Conservation (phyloP, 2,113 vertebrate species). For the Euleptes europaea region DNA sequence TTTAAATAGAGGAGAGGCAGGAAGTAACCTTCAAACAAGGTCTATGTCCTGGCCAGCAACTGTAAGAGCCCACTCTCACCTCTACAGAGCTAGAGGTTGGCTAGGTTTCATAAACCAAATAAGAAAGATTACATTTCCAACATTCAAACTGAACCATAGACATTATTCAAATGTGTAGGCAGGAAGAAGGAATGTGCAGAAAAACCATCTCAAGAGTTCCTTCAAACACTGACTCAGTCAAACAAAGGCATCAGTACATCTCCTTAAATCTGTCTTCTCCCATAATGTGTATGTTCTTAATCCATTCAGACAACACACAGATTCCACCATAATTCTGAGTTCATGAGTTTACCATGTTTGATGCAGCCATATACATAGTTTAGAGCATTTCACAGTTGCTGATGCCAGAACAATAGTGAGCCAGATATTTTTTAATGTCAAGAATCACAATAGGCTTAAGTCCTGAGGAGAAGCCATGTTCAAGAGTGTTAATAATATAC, state of each 20-base stretch:
- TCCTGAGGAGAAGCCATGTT: not conserved
- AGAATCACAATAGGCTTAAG: not conserved
- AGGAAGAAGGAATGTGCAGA: not conserved
- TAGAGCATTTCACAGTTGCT: not conserved
- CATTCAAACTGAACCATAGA: not conserved
- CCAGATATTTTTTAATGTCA: not conserved
- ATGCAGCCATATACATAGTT: not conserved
- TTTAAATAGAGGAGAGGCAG: not conserved
- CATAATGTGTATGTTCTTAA: not conserved
- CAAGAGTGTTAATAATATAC: not conserved
- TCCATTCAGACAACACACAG: not conserved
- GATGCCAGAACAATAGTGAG: not conserved
- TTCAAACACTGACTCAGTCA: slow-evolving; percentile 10
- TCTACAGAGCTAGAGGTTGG: not conserved
- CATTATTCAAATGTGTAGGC: not conserved
- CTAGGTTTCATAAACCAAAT: slow-evolving; percentile 28
- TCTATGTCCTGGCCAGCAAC: not conserved
- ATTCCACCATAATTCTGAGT: not conserved
- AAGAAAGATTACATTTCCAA: slow-evolving; percentile 9
- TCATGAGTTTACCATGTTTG: not conserved
- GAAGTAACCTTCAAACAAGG: not conserved
- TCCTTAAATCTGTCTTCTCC: not conserved
- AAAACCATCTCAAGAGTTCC: not conserved
- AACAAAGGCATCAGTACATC: not conserved
- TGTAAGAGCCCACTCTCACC: not conserved